A percentile compares a stretch with the other conserved stretches of the same genome.
Evolutionary conservation across 2,888 invertebrate species (phyloP).

Genomic region (Ornithoptera priamus): DNA sequence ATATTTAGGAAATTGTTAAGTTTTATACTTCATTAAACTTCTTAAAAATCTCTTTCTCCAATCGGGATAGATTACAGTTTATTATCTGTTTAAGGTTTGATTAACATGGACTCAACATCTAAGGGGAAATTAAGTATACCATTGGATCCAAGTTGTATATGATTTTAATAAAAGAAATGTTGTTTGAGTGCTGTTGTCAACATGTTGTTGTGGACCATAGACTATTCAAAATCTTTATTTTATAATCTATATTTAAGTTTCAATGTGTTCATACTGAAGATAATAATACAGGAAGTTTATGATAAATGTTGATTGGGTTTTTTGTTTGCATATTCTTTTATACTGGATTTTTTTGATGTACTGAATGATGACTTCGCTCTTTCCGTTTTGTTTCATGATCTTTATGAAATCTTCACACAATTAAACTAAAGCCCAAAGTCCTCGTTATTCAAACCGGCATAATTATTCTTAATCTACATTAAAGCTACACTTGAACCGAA

Average conservation of each 20-base stretch:
- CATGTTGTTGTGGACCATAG: not conserved
- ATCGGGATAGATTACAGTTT: conserved; percentile 16
- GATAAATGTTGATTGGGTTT: conserved; percentile 1
- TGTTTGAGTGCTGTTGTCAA: not conserved
- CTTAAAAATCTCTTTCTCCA: conserved; percentile 1
- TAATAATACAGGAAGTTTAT: not conserved
- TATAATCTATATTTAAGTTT: conserved; percentile 17
- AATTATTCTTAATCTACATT: conserved; percentile 11
- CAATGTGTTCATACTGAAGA: conserved; percentile 15
- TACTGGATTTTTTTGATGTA: conserved; percentile 1
- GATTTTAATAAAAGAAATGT: not conserved
- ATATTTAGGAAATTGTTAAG: too few relatives aligned
- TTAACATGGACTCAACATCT: conserved; percentile 20
- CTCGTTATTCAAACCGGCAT: conserved; percentile 21
- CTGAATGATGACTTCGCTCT: not conserved
- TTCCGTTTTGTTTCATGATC: too few relatives aligned
- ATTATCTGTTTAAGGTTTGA: conserved; percentile 9
- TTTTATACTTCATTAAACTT: not conserved
- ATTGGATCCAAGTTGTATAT: not conserved
- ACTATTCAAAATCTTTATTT: not conserved
- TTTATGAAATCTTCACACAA: too few relatives aligned
- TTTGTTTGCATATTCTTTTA: not conserved
- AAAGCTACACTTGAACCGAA: conserved; percentile 15
- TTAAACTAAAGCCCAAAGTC: not conserved
- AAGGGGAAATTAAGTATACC: not conserved